Evolutionary conservation across 2,888 invertebrate genomes (phyloP).

Genomic region (Exephanes ischioxanthus): DNA sequence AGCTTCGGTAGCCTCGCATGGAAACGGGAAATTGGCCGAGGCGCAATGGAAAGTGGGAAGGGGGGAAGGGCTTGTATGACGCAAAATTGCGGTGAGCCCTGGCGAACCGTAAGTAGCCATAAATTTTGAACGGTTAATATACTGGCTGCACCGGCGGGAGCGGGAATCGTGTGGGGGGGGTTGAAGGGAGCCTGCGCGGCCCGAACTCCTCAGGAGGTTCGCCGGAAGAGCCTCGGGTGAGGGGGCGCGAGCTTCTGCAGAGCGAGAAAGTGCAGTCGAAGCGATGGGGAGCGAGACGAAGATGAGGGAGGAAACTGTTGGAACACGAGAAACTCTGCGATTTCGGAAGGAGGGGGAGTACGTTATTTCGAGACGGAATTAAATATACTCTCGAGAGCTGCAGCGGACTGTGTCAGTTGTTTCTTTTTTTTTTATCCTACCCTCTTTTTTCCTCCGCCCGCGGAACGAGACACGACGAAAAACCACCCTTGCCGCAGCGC

Average conservation of each 20-base stretch:
- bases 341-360: constrained; percentile 60
- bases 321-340: constrained; percentile 44
- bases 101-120: constrained; percentile 75
- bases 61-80: constrained; percentile 43
- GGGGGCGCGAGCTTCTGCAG: not conserved
- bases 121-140: constrained; percentile 81
- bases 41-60: not conserved
- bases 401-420: constrained; percentile 12
- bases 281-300: constrained; percentile 16
- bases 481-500: constrained; percentile 11
- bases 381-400: constrained; percentile 70
- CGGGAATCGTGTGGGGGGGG: not conserved
- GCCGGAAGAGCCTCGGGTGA: not conserved
- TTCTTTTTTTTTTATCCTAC: not conserved
- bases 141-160: constrained; percentile 63
- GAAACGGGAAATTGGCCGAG: constrained; percentile 8
- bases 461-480: constrained; percentile 1
- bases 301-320: constrained; percentile 22
- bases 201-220: constrained; percentile 54
- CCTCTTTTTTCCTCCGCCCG: not conserved
- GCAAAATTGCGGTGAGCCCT: constrained; percentile 73
- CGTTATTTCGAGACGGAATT: constrained; percentile 74
- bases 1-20: not conserved
- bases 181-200: constrained; percentile 21
- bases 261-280: constrained; percentile 37